These are phyloP conservation scores for Euplagia quadripunctaria DNA, from an alignment of 2,888 invertebrate species.

Conservation along the genomic window DNA sequence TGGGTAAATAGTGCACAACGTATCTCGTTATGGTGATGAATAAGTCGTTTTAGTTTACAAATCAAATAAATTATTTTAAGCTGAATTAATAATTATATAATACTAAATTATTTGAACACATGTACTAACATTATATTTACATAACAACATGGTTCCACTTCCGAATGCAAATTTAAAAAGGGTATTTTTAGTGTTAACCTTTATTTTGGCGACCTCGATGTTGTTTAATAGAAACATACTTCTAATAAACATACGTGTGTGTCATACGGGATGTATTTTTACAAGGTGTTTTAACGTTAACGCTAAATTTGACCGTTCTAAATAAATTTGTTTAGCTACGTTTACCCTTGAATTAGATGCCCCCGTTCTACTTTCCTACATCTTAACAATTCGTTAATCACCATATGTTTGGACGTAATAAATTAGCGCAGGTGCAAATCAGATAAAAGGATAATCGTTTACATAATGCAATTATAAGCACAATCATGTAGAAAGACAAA, in stretches of 20 bases:
- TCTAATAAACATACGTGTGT: slow-evolving; percentile 37
- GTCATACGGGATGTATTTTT: slow-evolving; percentile 58
- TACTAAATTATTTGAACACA: not conserved
- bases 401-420: slow-evolving; percentile 63
- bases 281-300: slow-evolving; percentile 66
- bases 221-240: slow-evolving; percentile 28
- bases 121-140: not conserved
- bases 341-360: slow-evolving; percentile 81
- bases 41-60: slow-evolving; percentile 1
- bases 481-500: not conserved
- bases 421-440: slow-evolving; percentile 52
- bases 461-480: slow-evolving; percentile 2
- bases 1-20: slow-evolving; percentile 11
- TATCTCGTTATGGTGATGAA: slow-evolving; percentile 12
- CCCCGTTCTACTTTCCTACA: slow-evolving; percentile 84
- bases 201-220: slow-evolving; percentile 38
- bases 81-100: too few species aligned
- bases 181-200: slow-evolving; percentile 21
- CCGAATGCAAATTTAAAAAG: slow-evolving; percentile 1
- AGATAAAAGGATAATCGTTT: slow-evolving; percentile 27
- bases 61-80: not conserved
- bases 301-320: slow-evolving; percentile 68
- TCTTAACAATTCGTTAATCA: slow-evolving; percentile 82
- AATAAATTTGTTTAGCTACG: slow-evolving; percentile 77
- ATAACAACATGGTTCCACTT: not conserved